Conservation (phyloP, 2,113 vertebrate species). For the Thomomys bottae region DNA sequence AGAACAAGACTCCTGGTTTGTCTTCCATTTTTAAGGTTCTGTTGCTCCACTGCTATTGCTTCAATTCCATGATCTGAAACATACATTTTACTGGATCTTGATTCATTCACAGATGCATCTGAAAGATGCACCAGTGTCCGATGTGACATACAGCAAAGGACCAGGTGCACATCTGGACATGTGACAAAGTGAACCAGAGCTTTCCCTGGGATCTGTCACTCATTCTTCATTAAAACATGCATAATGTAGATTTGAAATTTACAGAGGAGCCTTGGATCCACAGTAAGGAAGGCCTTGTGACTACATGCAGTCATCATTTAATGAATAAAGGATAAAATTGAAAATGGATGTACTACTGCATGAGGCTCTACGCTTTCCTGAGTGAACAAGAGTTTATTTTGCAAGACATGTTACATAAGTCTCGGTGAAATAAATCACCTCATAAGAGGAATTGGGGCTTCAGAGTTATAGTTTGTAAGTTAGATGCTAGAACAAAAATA, state of each 20-base stretch:
- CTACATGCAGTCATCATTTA: constrained; percentile 57
- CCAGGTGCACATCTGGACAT: constrained; percentile 89
- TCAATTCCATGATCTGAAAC: background rate
- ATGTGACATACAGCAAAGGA: constrained; percentile 80
- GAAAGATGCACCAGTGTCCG: constrained; percentile 75
- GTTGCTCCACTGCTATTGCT: constrained; percentile 61
- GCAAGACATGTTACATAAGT: constrained; percentile 54
- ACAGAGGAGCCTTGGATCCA: constrained; percentile 76
- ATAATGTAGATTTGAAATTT: constrained; percentile 79
- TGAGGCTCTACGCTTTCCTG: constrained; percentile 12
- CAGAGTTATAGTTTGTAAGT: constrained; percentile 73
- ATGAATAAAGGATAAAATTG: constrained; percentile 45
- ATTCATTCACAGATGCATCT: constrained; percentile 75
- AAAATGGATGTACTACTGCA: constrained; percentile 26
- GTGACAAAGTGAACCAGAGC: constrained; percentile 80
- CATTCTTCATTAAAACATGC: constrained; percentile 85
- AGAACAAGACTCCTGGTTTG: constrained; percentile 70
- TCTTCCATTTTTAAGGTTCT: constrained; percentile 70
- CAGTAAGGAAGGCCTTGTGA: constrained; percentile 62
- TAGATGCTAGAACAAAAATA: constrained; percentile 61
- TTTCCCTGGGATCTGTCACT: constrained; percentile 81
- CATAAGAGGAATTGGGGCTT: constrained; percentile 72
- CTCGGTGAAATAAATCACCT: constrained; percentile 63
- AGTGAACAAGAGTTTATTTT: constrained; percentile 46
- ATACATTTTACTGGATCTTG: constrained; percentile 54